Percentiles rank a stretch among this genome's conserved stretches.
Conservation (phyloP, 2,888 invertebrate genomes). For the Drosophila parthenogenetica region DNA sequence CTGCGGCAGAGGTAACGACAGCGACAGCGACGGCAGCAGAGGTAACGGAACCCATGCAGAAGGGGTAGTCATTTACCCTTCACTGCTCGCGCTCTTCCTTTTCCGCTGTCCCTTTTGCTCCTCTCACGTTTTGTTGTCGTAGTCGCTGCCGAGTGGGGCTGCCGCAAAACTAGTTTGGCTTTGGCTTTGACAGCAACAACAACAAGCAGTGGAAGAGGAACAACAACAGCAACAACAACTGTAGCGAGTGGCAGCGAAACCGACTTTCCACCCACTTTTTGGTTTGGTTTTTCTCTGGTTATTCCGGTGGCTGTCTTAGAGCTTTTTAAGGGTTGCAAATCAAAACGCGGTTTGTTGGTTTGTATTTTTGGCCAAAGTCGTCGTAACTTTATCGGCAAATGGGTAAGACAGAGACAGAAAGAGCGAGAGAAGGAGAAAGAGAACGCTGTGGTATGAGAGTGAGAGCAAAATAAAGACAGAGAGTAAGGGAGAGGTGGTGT, state of each 20-base stretch:
- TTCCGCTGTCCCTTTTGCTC: neutral
- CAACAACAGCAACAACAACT: conserved; percentile 37
- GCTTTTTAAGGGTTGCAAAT: conserved; percentile 78
- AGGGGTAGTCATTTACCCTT: conserved; percentile 28
- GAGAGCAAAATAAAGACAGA: conserved; percentile 3
- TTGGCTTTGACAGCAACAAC: conserved; percentile 67
- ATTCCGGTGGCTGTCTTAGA: conserved; percentile 66
- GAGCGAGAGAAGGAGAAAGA: neutral
- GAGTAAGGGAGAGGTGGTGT: neutral
- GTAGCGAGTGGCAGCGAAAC: conserved; percentile 42
- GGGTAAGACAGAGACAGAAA: neutral
- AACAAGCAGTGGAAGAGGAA: too few species aligned
- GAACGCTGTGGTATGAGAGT: neutral
- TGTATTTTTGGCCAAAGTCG: conserved; percentile 81
- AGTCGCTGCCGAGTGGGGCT: conserved; percentile 55
- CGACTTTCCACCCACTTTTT: conserved; percentile 77
- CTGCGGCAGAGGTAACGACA: neutral
- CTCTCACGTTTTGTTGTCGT: conserved; percentile 16
- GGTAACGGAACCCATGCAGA: neutral
- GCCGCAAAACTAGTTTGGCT: conserved; percentile 78
- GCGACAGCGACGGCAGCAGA: conserved; percentile 14
- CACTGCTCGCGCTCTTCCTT: neutral
- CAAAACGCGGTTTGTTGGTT: conserved; percentile 81
- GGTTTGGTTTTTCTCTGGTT: conserved; percentile 62
- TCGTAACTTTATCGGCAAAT: conserved; percentile 67